Percentiles rank a stretch among this genome's conserved stretches.
phyloP scores from a whole-genome alignment of 1,140 invertebrate genomes.

The Ptiloglossa arizonensis region DNA sequence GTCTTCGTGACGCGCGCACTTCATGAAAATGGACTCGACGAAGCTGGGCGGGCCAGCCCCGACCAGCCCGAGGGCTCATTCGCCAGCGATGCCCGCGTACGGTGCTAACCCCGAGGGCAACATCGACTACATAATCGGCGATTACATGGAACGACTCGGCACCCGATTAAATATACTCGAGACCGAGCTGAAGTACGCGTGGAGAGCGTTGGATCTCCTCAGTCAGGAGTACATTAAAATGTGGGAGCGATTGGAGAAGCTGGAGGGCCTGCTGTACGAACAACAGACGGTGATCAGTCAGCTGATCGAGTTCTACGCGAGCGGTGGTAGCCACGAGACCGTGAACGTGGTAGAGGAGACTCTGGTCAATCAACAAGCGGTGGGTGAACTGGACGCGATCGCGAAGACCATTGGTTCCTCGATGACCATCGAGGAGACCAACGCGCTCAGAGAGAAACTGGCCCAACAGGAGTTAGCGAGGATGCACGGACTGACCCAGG shows the following conservation, averaged over 20 bases:
- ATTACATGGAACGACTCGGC: slow-evolving; percentile 94
- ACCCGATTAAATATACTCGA: slow-evolving; percentile 93
- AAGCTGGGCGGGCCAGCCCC: slow-evolving; percentile 69
- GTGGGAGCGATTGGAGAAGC: slow-evolving; percentile 95
- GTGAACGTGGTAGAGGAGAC: slow-evolving; percentile 69
- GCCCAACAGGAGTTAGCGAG: slow-evolving; percentile 76
- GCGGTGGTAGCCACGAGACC: slow-evolving; percentile 73
- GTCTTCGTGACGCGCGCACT: slow-evolving; percentile 28
- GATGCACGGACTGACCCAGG: slow-evolving; percentile 76
- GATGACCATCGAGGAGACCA: slow-evolving; percentile 77
- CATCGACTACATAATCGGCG: slow-evolving; percentile 88
- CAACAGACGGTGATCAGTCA: slow-evolving; percentile 96
- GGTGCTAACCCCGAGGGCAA: slow-evolving; percentile 75
- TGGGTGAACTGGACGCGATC: slow-evolving; percentile 76
- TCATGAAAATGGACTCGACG: slow-evolving; percentile 71
- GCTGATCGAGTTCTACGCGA: slow-evolving; percentile 89
- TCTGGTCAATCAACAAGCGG: slow-evolving; percentile 68
- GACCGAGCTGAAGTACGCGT: slow-evolving; percentile 94
- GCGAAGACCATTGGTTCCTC: slow-evolving; percentile 76
- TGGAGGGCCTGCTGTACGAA: slow-evolving; percentile 93
- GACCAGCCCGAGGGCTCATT: slow-evolving; percentile 65
- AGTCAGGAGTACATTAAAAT: slow-evolving; percentile 96
- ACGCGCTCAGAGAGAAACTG: slow-evolving; percentile 75
- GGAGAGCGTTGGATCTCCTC: slow-evolving; percentile 93
- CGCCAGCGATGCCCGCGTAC: slow-evolving; percentile 65